Conservation (phyloP, 2,888 invertebrate species). For the Tetranychus piercei region DNA sequence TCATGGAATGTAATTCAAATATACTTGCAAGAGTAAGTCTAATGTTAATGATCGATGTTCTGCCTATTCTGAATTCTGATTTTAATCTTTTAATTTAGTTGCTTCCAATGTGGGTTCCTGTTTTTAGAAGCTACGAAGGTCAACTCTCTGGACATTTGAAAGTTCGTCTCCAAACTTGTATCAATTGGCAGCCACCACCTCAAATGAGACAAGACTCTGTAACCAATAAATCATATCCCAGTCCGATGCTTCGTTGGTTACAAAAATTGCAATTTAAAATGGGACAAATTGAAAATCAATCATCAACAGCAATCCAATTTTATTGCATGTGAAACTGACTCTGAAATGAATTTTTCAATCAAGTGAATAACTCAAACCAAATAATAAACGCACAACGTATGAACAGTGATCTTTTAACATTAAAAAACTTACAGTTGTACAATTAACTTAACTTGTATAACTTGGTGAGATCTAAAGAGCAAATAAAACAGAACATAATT, state of each 20-base stretch:
- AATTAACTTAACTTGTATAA: too few relatives aligned
- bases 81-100: conserved; percentile 31
- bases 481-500: too few relatives aligned
- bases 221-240: conserved; percentile 14
- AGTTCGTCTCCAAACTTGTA: conserved; percentile 65
- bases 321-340: conserved; percentile 35
- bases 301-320: conserved; percentile 74
- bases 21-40: conserved; percentile 42
- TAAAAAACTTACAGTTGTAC: too few relatives aligned
- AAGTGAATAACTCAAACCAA: not conserved
- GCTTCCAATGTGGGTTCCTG: conserved; percentile 86
- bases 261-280: conserved; percentile 89
- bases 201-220: conserved; percentile 31
- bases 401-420: too few relatives aligned
- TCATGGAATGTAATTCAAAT: conserved; percentile 83
- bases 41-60: not conserved
- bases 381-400: too few relatives aligned
- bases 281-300: conserved; percentile 87
- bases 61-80: not conserved
- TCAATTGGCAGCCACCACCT: conserved; percentile 53
- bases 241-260: conserved; percentile 50
- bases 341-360: not conserved
- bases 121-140: conserved; percentile 71
- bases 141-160: conserved; percentile 75
- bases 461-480: too few relatives aligned